These are phyloP conservation scores for Picathartes gymnocephalus DNA, from an alignment of 2,113 vertebrate genomes.

Conservation along the genomic window DNA sequence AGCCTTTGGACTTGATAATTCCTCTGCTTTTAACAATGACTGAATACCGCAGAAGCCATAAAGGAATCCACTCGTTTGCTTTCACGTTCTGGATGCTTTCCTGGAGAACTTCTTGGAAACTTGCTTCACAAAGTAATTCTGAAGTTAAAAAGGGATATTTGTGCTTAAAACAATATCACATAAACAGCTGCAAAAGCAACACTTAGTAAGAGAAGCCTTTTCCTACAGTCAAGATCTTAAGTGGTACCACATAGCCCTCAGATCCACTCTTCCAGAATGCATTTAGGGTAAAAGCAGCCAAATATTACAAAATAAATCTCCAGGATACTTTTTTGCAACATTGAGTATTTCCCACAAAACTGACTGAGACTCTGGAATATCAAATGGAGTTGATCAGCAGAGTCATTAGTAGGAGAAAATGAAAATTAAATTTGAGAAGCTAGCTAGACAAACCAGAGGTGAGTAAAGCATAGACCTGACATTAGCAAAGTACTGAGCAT, in stretches of 20 bases:
- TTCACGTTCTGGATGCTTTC: slow-evolving; percentile 79
- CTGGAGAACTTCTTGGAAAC: slow-evolving; percentile 87
- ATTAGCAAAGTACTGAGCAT: background rate
- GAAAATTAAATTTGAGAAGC: background rate
- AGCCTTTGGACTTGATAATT: slow-evolving; percentile 98
- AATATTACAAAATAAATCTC: background rate
- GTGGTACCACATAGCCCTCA: background rate
- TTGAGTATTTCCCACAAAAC: background rate
- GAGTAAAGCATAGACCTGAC: background rate
- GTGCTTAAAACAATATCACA: slow-evolving; percentile 6
- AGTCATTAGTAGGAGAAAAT: background rate
- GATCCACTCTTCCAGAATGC: background rate
- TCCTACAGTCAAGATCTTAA: background rate
- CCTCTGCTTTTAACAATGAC: slow-evolving; percentile 97
- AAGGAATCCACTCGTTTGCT: slow-evolving; percentile 82
- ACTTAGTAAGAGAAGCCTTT: background rate
- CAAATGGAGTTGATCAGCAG: background rate
- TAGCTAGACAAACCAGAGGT: background rate
- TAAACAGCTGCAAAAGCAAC: slow-evolving; percentile 20
- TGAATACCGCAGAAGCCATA: slow-evolving; percentile 95
- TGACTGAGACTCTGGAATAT: background rate
- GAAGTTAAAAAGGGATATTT: slow-evolving; percentile 49
- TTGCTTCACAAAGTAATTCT: slow-evolving; percentile 91
- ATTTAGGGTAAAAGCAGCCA: background rate
- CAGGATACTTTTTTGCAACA: background rate